Conservation (phyloP, 2,888 invertebrate species). For the Matsumyia berberina region DNA sequence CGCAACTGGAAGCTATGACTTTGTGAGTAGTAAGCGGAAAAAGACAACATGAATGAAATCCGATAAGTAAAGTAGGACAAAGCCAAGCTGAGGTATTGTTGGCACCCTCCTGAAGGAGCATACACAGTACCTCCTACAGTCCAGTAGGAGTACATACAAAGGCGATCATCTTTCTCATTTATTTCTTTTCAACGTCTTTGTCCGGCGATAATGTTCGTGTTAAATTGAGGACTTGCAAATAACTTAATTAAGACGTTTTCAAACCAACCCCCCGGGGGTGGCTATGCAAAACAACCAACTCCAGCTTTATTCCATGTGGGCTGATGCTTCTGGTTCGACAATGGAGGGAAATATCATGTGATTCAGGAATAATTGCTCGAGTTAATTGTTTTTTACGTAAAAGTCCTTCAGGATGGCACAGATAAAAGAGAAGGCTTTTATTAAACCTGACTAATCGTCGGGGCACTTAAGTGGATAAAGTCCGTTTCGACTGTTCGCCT, state of each 20-base stretch:
- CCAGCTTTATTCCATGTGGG: neutral
- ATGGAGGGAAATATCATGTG: constrained; percentile 2
- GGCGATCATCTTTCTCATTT: constrained; percentile 47
- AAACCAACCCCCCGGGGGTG: constrained; percentile 9
- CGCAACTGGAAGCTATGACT: constrained; percentile 20
- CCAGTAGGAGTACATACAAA: constrained; percentile 18
- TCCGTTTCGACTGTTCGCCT: constrained; percentile 14
- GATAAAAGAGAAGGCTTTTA: constrained; percentile 3
- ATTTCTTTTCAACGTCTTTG: constrained; percentile 49
- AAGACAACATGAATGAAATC: constrained; percentile 56
- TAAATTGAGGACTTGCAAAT: constrained; percentile 66
- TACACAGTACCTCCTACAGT: constrained; percentile 21
- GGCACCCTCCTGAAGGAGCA: neutral
- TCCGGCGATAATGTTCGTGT: constrained; percentile 61
- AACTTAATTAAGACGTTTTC: constrained; percentile 61
- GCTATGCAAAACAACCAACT: neutral
- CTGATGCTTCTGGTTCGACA: neutral
- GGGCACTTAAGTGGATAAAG: constrained; percentile 28
- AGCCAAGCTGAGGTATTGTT: constrained; percentile 55
- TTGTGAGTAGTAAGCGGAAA: constrained; percentile 54
- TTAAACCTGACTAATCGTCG: constrained; percentile 44
- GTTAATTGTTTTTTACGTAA: constrained; percentile 20
- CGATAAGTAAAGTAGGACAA: constrained; percentile 70
- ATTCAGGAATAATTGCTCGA: constrained; percentile 13
- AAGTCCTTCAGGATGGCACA: neutral